Evolutionary conservation across 2,888 invertebrate species (phyloP), one percentile per base, ranked within the genome.

Genomic region (Reticulitermes lucifugus): DNA sequence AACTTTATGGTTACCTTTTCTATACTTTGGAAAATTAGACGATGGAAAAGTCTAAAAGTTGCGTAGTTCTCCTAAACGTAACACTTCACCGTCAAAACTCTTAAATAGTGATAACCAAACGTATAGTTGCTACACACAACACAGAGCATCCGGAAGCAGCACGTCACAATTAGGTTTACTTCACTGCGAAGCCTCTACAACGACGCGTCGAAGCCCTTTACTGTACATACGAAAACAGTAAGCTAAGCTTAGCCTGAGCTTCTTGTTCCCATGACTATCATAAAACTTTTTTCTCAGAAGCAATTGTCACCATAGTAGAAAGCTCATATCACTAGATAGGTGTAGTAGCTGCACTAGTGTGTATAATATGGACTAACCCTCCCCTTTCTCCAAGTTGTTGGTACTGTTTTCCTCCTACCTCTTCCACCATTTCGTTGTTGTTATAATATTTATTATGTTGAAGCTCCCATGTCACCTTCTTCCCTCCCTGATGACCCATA

Each of bases 371-470:
- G 59, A 75, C 29, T n/a, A 29, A n/a, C 80, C 80, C 46, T 18
- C 73, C 73, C 73, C 41, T 18, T 35, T 71, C 71, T 29, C 35
- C n/a, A 71, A 71, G 55, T 79, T 79, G 77, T 77, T 77, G 77
- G 46, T 60, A 60, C 60, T 79, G 55, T 79, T 51, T 79, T 60
- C 59, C 80, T 46, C 46, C 79, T 60, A 86, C 86, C 88, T 88
- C 88, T 88, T 88, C 88, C 88, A 88, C 89, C 88, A 41, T 81
- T 43, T 89, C 89, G 89, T 90, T 89, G 89, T 90, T 90, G 90
- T 91, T 91, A 90, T 91, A 91, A 91, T 91, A 91, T 91, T 91
- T 91, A 91, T 91, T 91, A 91, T 91, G 91, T 90, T 35, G 91
- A 90, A 90, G 89, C 89, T 91, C 91, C 91, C 91, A 88, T 89